Evolutionary conservation across 2,888 invertebrate species (phyloP).

Genomic region (Mimachlamys varia): DNA sequence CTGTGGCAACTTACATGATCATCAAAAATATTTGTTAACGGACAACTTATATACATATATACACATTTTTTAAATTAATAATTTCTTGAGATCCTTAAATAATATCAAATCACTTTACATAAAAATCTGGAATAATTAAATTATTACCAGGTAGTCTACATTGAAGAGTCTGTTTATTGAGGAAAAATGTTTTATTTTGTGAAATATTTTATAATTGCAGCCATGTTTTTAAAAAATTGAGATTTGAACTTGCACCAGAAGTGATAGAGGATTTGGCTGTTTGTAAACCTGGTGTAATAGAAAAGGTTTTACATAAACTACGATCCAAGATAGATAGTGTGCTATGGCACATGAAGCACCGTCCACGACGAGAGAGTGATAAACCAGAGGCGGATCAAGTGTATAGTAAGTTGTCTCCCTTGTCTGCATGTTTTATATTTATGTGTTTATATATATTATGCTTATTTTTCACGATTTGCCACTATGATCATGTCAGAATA

Average conservation of each 20-base stretch:
- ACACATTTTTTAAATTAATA: too few relatives aligned
- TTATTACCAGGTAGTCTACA: too few relatives aligned
- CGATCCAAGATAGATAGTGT: not conserved
- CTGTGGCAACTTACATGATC: too few relatives aligned
- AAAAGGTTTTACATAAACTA: not conserved
- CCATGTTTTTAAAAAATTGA: not conserved
- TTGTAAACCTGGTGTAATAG: not conserved
- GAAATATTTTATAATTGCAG: not conserved
- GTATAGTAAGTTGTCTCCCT: not conserved
- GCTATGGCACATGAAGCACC: not conserved
- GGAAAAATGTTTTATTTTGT: not conserved
- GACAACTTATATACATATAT: too few relatives aligned
- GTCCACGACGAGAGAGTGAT: not conserved
- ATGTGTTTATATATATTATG: too few relatives aligned
- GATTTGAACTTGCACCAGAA: not conserved
- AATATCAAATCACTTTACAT: too few relatives aligned
- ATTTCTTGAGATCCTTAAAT: too few relatives aligned
- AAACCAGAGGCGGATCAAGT: slow-evolving; percentile 1
- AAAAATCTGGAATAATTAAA: too few relatives aligned
- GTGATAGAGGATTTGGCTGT: not conserved
- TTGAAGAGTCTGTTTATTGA: too few relatives aligned
- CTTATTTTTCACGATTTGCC: too few relatives aligned
- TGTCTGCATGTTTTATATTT: not conserved
- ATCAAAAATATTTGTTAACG: too few relatives aligned
- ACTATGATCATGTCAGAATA: too few relatives aligned